phyloP scores from a whole-genome alignment of 2,888 invertebrate species.

The Stictocephala bisonia region DNA sequence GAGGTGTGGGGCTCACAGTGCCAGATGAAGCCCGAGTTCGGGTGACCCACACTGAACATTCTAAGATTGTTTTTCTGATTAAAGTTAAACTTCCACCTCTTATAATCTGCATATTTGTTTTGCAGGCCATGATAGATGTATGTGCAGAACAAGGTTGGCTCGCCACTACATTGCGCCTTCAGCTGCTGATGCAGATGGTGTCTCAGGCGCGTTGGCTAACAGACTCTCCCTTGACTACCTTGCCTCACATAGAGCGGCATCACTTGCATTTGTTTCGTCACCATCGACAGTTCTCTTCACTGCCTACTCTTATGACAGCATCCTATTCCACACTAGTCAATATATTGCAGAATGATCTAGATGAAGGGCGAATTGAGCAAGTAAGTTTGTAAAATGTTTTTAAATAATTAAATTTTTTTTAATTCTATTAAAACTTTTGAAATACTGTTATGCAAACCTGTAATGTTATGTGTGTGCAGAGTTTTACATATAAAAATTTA shows the following conservation, averaged over 20 bases:
- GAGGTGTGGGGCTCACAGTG: too few relatives aligned
- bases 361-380: slow-evolving; percentile 77
- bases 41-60: too few relatives aligned
- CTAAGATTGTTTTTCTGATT: too few relatives aligned
- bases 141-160: slow-evolving; percentile 93
- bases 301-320: slow-evolving; percentile 72
- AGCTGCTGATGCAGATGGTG: slow-evolving; percentile 87
- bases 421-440: neutral
- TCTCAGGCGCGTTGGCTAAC: slow-evolving; percentile 92
- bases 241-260: slow-evolving; percentile 80
- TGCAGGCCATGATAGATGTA: slow-evolving; percentile 95
- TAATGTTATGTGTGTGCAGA: too few relatives aligned
- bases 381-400: slow-evolving; percentile 65
- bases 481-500: too few relatives aligned
- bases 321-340: slow-evolving; percentile 73
- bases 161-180: slow-evolving; percentile 79
- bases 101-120: too few relatives aligned
- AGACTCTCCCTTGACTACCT: slow-evolving; percentile 77
- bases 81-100: too few relatives aligned
- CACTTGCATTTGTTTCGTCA: slow-evolving; percentile 70
- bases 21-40: too few relatives aligned
- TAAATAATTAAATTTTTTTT: neutral
- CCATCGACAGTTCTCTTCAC: slow-evolving; percentile 55
- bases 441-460: neutral
- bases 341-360: slow-evolving; percentile 74